A percentile compares a stretch with the other conserved stretches of the same genome.
Evolutionary conservation across 2,113 vertebrate genomes (phyloP).

Genomic region (Dunckerocampus dactyliophorus): DNA sequence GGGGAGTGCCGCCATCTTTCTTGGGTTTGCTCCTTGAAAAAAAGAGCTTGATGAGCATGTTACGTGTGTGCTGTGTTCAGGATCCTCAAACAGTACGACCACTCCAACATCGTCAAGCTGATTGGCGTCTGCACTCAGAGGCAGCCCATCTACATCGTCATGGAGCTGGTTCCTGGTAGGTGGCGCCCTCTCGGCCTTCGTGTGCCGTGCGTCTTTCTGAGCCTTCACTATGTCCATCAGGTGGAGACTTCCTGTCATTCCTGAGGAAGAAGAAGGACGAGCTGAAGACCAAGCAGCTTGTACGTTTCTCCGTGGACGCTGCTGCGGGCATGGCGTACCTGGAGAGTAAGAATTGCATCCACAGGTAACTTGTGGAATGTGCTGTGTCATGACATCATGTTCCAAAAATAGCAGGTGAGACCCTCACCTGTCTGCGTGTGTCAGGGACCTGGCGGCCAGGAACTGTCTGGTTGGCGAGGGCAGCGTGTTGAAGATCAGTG

Average conservation of each 20-base stretch:
- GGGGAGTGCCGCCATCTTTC: slow-evolving; percentile 47
- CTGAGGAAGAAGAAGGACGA: slow-evolving; percentile 97
- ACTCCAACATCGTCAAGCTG: slow-evolving; percentile 96
- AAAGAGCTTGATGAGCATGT: neutral
- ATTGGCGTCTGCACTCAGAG: slow-evolving; percentile 97
- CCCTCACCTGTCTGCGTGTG: neutral
- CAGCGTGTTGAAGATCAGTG: slow-evolving; percentile 92
- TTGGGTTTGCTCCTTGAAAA: too few species aligned
- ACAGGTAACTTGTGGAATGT: slow-evolving; percentile 74
- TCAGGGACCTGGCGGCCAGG: slow-evolving; percentile 92
- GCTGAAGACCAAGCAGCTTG: slow-evolving; percentile 87
- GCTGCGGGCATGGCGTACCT: slow-evolving; percentile 93
- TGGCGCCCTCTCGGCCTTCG: slow-evolving; percentile 1
- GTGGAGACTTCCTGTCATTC: slow-evolving; percentile 94
- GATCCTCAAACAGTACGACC: slow-evolving; percentile 98
- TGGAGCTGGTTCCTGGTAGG: slow-evolving; percentile 94
- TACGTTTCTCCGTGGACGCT: slow-evolving; percentile 90
- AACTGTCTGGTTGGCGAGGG: slow-evolving; percentile 93
- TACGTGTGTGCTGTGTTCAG: slow-evolving; percentile 62
- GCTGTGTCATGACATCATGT: too few species aligned
- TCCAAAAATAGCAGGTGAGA: too few species aligned
- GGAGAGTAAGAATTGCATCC: slow-evolving; percentile 95
- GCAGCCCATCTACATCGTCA: slow-evolving; percentile 97
- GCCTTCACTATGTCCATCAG: slow-evolving; percentile 52
- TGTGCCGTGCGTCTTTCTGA: neutral